Base-by-base conservation (phyloP, 2,113 vertebrate species). In the Nicator chloris region DNA sequence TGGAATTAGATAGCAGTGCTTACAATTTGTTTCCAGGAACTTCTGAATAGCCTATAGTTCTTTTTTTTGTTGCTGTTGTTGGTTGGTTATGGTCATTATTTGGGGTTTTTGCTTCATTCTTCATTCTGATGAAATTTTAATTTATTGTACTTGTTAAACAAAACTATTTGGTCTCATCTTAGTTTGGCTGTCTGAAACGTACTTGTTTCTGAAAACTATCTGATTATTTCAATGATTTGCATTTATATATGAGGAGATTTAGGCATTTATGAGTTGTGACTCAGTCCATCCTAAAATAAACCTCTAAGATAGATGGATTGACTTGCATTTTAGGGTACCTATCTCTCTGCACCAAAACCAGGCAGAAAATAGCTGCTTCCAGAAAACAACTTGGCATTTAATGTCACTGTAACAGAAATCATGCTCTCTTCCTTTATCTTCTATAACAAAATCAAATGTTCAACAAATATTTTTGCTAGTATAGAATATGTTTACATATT, bases 101-200 rank as follows among this genome's bases (percentile, higher is more conserved):
- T n/a, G 35, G 2, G 7, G 0, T 0, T 22, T 39, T 50, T 56
- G 40, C n/a, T n/a, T 2, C 13, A 17, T 66, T 86, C 7, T 86
- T 71, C 2, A 42, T 69, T 76, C 9, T 28, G 5, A 23, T 64
- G 2, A n/a, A 30, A 50, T 79, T 61, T 92, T 53, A 49, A 35
- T 77, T 72, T 65, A 49, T 42, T 47, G 2, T 35, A 35, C 14
- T 72, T 72, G 23, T 3, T 1, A 35, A 82, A 59, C 2, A 73
- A 79, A 88, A 15, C 19, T 27, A 45, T 66, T 70, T 49, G 6
- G 2, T 59, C 13, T 86, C 6, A 73, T 44, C 15, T 65, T 51
- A 33, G 2, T 68, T 66, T 76, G 30, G 7, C 10, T 59, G 13
- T 50, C 39, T 59, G 44, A 91, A 88, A 80, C 0, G 1, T 14